phyloP scores from a whole-genome alignment of 2,888 invertebrate species.

The Pardosa pseudoannulata region DNA sequence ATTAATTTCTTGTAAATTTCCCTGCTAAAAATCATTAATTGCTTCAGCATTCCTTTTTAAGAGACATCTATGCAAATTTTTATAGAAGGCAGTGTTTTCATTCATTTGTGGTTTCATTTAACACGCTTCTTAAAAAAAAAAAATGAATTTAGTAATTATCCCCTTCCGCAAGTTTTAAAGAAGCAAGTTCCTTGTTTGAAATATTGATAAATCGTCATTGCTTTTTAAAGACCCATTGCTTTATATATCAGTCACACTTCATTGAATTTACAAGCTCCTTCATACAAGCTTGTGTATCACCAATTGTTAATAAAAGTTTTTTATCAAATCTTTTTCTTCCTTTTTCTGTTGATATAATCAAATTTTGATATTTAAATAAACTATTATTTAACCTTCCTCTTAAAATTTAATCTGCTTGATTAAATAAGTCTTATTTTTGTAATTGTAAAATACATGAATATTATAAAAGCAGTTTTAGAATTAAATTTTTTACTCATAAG shows the following conservation, averaged over 20 bases:
- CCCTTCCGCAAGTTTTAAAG: not conserved
- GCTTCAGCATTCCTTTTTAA: not conserved
- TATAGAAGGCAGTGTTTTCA: not conserved
- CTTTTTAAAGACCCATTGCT: slow-evolving; percentile 70
- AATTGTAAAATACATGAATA: too few species aligned
- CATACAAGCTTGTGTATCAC: slow-evolving; percentile 66
- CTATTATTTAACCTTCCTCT: too few species aligned
- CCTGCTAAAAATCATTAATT: not conserved
- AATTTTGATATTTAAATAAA: too few species aligned
- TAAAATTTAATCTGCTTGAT: too few species aligned
- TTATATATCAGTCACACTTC: slow-evolving; percentile 53
- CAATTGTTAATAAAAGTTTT: slow-evolving; percentile 72
- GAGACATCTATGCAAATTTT: not conserved
- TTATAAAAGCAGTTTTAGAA: too few species aligned
- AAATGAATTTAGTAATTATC: not conserved
- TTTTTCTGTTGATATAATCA: too few species aligned
- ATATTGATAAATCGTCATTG: slow-evolving; percentile 62
- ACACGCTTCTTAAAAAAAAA: not conserved
- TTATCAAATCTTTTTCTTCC: slow-evolving; percentile 35
- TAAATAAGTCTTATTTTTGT: too few species aligned
- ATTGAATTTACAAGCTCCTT: slow-evolving; percentile 55
- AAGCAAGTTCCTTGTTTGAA: slow-evolving; percentile 55
- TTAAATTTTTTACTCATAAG: too few species aligned
- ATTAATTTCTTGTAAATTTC: slow-evolving; percentile 37
- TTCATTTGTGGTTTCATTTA: not conserved